Evolutionary conservation across 2,797 vertebrate species (phyloP), one percentile per base, ranked within the genome.

Genomic region (Myripristis murdjan): DNA sequence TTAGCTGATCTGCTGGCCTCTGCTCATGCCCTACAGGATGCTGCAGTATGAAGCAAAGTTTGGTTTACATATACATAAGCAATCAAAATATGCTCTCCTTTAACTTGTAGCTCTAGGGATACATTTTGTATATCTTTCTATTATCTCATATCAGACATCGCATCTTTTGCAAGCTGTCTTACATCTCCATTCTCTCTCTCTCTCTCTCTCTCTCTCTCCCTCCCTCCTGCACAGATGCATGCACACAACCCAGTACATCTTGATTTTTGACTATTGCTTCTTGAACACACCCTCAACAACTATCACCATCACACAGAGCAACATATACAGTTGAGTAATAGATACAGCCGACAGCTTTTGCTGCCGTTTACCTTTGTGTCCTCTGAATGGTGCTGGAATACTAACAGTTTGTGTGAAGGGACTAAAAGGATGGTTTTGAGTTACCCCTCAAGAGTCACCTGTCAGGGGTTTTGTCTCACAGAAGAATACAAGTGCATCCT

Each of bases 131-230:
- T 89, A 87, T 87, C 84, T 84, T 85, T 89, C 82, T 86, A 88
- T 91, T 91, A 90, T 92, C 91, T 88, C 77, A 65, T 88, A 91
- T 90, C 90, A 81, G 72, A 87, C 79, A 88, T 92, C 87, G 91
- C 73, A 89, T 91, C 91, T 89, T 49, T 54, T 6, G n/a, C 8
- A 33, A 74, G 77, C 73, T 87, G 88, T 88, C 86, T 85, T 76
- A 88, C 86, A 91, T 88, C 86, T 91, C 81, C 79, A 64, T 78
- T 52, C 62, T 51, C 70, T 43, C 66, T 54, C 61, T 43, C 62
- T 22, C 60, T 54, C 61, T 58, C 70, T 52, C 51, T 37, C 51
- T 26, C 56, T 12, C 20, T 22, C 37, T 43, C 35, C 28, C 22
- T 46, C 10, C 22, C 73, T 56, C 70, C 64, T 73, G 67, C 35